These are phyloP conservation scores for Synanthedon andrenaeformis DNA, from an alignment of 2,888 invertebrate species.

Conservation along the genomic window DNA sequence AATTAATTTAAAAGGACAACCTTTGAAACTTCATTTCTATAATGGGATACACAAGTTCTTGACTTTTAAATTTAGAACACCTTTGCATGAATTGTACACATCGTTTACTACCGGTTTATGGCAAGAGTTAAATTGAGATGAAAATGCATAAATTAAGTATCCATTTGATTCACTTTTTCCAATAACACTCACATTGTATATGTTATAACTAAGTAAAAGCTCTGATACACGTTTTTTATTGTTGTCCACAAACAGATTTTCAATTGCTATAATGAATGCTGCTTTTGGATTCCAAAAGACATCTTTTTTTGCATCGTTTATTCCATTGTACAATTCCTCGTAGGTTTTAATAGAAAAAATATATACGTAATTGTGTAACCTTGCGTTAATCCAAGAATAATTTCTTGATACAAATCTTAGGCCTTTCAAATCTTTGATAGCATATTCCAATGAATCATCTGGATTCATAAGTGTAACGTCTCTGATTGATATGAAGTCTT, in stretches of 20 bases:
- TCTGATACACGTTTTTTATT: not conserved
- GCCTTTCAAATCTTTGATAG: not conserved
- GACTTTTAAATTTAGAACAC: conserved; percentile 4
- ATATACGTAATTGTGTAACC: conserved; percentile 9
- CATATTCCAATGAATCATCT: not conserved
- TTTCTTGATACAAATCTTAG: not conserved
- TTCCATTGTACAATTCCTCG: conserved; percentile 13
- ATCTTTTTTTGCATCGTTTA: conserved; percentile 14
- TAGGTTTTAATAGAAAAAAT: conserved; percentile 16
- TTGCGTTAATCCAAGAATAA: not conserved
- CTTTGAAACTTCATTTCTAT: conserved; percentile 2
- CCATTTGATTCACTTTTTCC: not conserved
- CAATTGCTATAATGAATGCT: conserved; percentile 11
- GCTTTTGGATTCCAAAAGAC: conserved; percentile 23
- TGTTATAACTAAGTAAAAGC: not conserved
- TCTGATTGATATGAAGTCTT: not conserved
- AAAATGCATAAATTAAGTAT: conserved; percentile 9
- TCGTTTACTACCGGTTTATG: conserved; percentile 2
- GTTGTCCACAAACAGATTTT: not conserved
- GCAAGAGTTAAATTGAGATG: conserved; percentile 5
- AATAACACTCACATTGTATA: not conserved
- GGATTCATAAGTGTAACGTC: not conserved
- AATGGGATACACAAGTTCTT: not conserved
- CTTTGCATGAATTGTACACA: not conserved
- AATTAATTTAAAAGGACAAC: conserved; percentile 14